Conservation (phyloP, 2,888 invertebrate species). For the Aplocera efformata region DNA sequence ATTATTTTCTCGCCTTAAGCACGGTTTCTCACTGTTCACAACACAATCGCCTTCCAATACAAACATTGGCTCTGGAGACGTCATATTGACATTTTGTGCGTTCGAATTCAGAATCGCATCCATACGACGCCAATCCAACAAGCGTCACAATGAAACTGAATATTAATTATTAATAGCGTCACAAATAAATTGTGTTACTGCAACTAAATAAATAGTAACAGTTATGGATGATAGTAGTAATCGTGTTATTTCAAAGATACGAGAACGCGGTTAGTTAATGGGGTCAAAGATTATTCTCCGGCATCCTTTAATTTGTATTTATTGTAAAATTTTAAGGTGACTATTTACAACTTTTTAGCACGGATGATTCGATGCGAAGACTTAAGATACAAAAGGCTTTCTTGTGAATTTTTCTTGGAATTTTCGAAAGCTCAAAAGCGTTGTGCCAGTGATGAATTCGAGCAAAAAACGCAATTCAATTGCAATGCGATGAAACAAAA, state of each 20-base stretch:
- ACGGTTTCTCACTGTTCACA: constrained; percentile 25
- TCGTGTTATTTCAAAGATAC: constrained; percentile 39
- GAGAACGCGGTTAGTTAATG: constrained; percentile 45
- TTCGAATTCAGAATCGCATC: too few relatives aligned
- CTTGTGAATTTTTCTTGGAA: constrained; percentile 20
- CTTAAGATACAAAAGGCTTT: constrained; percentile 8
- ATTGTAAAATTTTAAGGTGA: neutral
- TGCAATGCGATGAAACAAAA: constrained; percentile 25
- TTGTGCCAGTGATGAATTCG: constrained; percentile 20
- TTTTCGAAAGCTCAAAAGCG: constrained; percentile 26
- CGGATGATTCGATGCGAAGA: constrained; percentile 20
- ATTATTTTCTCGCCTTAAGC: constrained; percentile 24
- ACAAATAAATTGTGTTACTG: constrained; percentile 16
- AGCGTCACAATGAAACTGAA: constrained; percentile 13
- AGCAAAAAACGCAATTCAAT: constrained; percentile 26
- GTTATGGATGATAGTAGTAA: constrained; percentile 35
- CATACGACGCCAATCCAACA: constrained; percentile 2
- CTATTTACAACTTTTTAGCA: constrained; percentile 8
- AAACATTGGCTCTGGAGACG: constrained; percentile 34
- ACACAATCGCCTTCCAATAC: constrained; percentile 38
- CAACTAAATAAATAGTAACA: constrained; percentile 34
- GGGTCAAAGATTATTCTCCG: constrained; percentile 55
- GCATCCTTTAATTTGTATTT: constrained; percentile 22
- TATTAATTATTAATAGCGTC: constrained; percentile 11
- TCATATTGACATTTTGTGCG: constrained; percentile 33